Evolutionary conservation across 2,888 invertebrate genomes (phyloP).

Genomic region (Cepaea hortensis): DNA sequence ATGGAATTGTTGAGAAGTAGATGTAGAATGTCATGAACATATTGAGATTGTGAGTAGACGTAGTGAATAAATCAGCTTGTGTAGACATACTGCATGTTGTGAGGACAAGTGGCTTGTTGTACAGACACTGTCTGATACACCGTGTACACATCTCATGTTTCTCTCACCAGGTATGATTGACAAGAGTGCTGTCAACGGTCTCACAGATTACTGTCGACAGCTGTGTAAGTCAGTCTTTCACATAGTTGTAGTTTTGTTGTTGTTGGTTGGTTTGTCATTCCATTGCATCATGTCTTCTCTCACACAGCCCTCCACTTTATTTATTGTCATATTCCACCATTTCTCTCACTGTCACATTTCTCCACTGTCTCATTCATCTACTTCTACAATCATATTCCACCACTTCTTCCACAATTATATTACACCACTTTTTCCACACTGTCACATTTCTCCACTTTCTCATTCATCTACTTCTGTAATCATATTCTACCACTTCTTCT

Average conservation of each 20-base stretch:
- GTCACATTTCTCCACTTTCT: background rate
- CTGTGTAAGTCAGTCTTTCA: slow-evolving; percentile 53
- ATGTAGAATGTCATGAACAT: too few relatives aligned
- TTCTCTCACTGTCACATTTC: background rate
- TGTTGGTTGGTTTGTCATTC: background rate
- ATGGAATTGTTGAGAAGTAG: too few relatives aligned
- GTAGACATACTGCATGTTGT: slow-evolving; percentile 76
- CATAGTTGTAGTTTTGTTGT: background rate
- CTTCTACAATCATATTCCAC: background rate
- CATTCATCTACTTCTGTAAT: background rate
- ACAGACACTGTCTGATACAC: slow-evolving; percentile 69
- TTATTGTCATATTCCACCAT: background rate
- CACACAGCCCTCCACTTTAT: background rate
- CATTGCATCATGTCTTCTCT: background rate
- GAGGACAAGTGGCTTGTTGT: slow-evolving; percentile 87
- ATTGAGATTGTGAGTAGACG: too few relatives aligned
- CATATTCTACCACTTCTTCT: background rate
- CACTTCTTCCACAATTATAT: background rate
- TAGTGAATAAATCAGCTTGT: too few relatives aligned
- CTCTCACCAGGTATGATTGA: slow-evolving; percentile 84
- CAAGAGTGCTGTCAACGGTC: slow-evolving; percentile 89
- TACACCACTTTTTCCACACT: background rate
- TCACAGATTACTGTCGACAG: slow-evolving; percentile 86
- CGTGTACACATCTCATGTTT: background rate
- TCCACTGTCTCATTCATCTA: background rate